Percentiles rank a stretch among this genome's conserved stretches.
These are phyloP conservation scores for Psophia crepitans DNA, from an alignment of 2,113 vertebrate genomes.

Conservation along the genomic window DNA sequence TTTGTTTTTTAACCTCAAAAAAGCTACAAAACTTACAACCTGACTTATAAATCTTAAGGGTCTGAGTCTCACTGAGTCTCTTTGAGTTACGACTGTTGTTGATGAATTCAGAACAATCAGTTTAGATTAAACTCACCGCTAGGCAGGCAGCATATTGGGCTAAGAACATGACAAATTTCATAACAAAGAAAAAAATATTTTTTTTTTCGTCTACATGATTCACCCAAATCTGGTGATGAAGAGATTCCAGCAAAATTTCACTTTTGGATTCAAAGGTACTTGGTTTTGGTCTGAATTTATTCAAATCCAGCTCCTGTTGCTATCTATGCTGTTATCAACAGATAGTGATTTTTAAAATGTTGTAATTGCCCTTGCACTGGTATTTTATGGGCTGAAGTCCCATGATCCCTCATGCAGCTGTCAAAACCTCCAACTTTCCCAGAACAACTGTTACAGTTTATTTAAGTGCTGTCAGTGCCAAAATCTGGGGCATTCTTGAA, in stretches of 20 bases:
- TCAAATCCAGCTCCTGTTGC: neutral
- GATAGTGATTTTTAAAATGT: conserved; percentile 6
- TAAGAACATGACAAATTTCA: neutral
- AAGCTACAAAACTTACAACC: neutral
- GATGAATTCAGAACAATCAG: neutral
- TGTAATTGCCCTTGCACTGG: conserved; percentile 7
- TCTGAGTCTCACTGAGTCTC: neutral
- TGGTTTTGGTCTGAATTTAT: neutral
- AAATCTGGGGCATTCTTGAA: conserved; percentile 50
- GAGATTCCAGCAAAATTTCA: neutral
- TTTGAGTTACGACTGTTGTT: neutral
- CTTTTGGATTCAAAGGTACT: neutral
- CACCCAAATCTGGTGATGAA: neutral
- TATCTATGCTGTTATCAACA: conserved; percentile 16
- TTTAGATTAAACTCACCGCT: neutral
- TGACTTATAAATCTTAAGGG: neutral
- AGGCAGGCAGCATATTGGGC: neutral
- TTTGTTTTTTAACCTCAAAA: neutral
- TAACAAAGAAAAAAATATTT: neutral
- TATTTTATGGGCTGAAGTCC: conserved; percentile 37
- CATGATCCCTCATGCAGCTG: conserved; percentile 53
- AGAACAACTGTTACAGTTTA: conserved; percentile 58
- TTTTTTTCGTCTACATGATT: no score
- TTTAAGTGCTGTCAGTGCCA: conserved; percentile 45
- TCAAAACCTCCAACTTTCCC: conserved; percentile 66